These are phyloP conservation scores for Drosophila lowei DNA, from an alignment of 1,140 invertebrate genomes.

Conservation along the genomic window DNA sequence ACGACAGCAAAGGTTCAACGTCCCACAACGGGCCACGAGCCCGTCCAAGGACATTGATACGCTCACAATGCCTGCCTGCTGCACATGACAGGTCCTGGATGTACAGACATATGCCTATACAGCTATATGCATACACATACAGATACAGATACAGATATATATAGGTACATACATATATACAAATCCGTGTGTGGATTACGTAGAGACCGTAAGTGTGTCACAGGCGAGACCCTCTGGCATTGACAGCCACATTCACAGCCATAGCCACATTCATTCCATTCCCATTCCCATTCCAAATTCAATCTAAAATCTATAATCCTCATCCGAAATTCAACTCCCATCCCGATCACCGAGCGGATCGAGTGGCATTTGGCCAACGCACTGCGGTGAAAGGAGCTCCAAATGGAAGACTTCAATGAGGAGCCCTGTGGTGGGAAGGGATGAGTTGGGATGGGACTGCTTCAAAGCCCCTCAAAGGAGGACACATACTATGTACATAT, in stretches of 20 bases:
- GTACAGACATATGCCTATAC: background rate
- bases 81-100: constrained; percentile 42
- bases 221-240: constrained; percentile 17
- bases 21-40: constrained; percentile 47
- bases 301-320: too few relatives aligned
- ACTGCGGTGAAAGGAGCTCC: too few relatives aligned
- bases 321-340: too few relatives aligned
- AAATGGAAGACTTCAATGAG: too few relatives aligned
- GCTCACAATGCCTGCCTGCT: constrained; percentile 46
- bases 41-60: constrained; percentile 74
- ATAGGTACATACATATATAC: constrained; percentile 6
- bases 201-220: constrained; percentile 50
- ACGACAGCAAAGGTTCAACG: constrained; percentile 70
- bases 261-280: constrained; percentile 6
- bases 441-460: too few relatives aligned
- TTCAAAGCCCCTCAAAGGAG: too few relatives aligned
- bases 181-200: constrained; percentile 35
- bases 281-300: too few relatives aligned
- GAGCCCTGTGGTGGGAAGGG: too few relatives aligned
- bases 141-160: too few relatives aligned
- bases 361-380: too few relatives aligned
- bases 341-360: too few relatives aligned
- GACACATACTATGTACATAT: too few relatives aligned
- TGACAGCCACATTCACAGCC: background rate
- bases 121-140: background rate